These are phyloP conservation scores for Caenorhabditis brenneri DNA, from an alignment of 1,140 invertebrate species.

Conservation along the genomic window DNA sequence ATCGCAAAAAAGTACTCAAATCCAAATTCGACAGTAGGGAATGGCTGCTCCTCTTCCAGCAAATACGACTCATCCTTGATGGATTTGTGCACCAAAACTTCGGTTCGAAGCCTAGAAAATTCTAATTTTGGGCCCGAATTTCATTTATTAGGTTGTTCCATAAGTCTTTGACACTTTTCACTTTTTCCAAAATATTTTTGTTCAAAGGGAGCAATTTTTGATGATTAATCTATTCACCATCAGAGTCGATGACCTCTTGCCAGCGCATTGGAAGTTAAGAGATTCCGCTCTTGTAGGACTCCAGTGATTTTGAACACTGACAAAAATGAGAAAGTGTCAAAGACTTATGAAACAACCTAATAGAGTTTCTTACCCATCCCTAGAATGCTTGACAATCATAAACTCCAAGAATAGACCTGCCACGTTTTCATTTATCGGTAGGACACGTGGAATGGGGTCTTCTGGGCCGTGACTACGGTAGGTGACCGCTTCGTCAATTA, in stretches of 20 bases:
- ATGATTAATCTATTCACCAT: no score
- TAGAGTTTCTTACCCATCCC: slow-evolving; percentile 45
- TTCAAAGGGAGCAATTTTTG: no score
- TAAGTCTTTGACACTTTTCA: no score
- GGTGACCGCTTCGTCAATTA: slow-evolving; percentile 63
- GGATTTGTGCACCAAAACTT: slow-evolving; percentile 66
- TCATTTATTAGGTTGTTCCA: no score
- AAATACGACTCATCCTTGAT: slow-evolving; percentile 59
- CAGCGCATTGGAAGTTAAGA: no score
- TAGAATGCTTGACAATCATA: slow-evolving; percentile 64
- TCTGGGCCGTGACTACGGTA: slow-evolving; percentile 46
- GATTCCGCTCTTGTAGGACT: no score
- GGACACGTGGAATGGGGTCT: slow-evolving; percentile 16
- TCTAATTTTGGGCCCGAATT: not conserved
- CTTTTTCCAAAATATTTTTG: no score
- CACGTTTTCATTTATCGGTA: slow-evolving; percentile 54
- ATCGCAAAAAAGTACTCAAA: slow-evolving; percentile 70
- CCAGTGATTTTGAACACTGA: no score
- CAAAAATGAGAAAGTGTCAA: no score
- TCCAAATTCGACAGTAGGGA: slow-evolving; percentile 69
- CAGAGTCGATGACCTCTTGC: no score
- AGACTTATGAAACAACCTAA: not conserved
- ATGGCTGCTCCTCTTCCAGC: slow-evolving; percentile 58
- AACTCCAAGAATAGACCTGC: slow-evolving; percentile 69
- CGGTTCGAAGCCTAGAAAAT: slow-evolving; percentile 60